Base-by-base conservation (phyloP, 2,888 invertebrate genomes). In the Agrilus mali region DNA sequence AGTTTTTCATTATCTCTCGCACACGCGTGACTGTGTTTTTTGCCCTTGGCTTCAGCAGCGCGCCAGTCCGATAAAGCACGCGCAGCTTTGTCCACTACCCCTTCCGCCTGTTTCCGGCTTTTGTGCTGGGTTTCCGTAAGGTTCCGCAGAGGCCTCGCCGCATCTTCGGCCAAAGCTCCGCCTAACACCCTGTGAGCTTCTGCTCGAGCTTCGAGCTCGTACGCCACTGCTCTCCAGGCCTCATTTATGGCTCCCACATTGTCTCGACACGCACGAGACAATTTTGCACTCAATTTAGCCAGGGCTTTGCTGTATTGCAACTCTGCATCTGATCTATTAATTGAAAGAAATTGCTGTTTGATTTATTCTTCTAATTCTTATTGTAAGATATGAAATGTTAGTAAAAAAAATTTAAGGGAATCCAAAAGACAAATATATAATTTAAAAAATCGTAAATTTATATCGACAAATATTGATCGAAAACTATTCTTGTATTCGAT, bases 1-100 rank as follows among this genome's bases (percentile, higher is more conserved):
- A 90, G 69, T 61, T 92, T 87, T 66, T 95, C 94, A 61, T 92
- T 89, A 56, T 94, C 93, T 44, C 92, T 75, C 1, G 92, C 87
- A 49, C 85, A 84, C 1, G 81, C 68, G 63, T 90, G 93, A 47
- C 90, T 88, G 47, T 84, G 78, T 61, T 92, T 90, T 67, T 94
- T 94, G 41, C 85, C 81, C 68, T 92, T 94, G 1, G 82, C 78
- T 64, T 95, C 92, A 20, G 85, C 84, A 13, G 80, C 74, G 42
- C 94, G 74, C 84, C 86, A 89, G 55, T 95, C 94, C 32, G 80
- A 74, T 41, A 94, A 72, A 27, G 80, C 74, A 54, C 87, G 82
- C 1, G 83, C 77, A 3, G 89, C 80, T 64, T 90, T 92, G 61
- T 93, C 93, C 22, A 93, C 93, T 47, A 77, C 78, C 46, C 77